Base-by-base conservation (phyloP, 2,113 vertebrate genomes). In the Sardina pilchardus region DNA sequence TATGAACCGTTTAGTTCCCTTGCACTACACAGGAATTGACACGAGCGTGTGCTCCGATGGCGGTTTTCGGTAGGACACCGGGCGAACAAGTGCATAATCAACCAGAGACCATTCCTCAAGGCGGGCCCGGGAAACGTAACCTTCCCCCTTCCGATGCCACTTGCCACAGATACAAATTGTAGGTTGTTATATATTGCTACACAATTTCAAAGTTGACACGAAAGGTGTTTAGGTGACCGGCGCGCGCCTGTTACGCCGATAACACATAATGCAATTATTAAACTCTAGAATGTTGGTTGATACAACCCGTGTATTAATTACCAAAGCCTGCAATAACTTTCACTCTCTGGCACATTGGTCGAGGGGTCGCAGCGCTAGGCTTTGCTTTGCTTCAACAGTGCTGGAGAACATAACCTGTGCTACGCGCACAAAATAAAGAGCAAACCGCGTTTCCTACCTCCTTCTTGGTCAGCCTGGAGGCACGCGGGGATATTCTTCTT, bases 401-500 rank as follows among this genome's bases (percentile, higher is more conserved):
- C 71, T 78, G 34, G 26, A 16, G 26, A 78, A n/a, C 50, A 56
- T 21, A 63, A 78, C 71, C 71, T 78, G 71, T 36, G 71, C 71
- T 39, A 36, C 71, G 71, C 71, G 30, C 30, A 78, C 8, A 78
- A 78, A 34, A 36, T 34, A 78, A 78, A 78, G 12, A 78, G 71
- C 34, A 36, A 78, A 78, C 71, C 30, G 0, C 24, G 34, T 91
- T 93, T 78, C 94, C 14, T 92, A 96, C 96, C 97, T 96, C 96
- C 91, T 94, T 98, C 97, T 91, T 96, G 95, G 92, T 98, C 97
- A 92, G 97, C 96, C 95, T 99, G 97, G 90, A 99, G 94, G 94
- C 97, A 98, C 94, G 97, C 96, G 89, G 97, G 97, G 94, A 99
- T 99, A 92, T 96, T 99, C 94, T 97, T 98, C 96, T 99, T 98